Conservation (phyloP, 2,888 invertebrate genomes). For the Chrysodeixis includens region DNA sequence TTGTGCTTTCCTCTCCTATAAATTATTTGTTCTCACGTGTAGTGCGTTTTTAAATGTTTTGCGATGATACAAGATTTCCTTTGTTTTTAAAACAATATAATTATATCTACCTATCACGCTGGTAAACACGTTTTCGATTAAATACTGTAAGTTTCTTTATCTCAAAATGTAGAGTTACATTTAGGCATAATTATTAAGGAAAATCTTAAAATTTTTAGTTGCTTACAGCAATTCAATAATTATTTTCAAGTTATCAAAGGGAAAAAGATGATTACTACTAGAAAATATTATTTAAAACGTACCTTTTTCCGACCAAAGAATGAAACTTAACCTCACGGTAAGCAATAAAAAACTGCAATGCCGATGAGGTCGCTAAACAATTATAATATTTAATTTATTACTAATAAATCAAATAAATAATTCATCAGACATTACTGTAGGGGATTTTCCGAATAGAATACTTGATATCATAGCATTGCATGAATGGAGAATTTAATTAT, state of each 20-base stretch:
- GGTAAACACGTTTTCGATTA: no score
- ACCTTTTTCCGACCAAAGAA: no score
- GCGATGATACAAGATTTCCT: neutral
- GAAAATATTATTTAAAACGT: no score
- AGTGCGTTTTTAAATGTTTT: neutral
- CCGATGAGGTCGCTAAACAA: neutral
- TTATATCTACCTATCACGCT: no score
- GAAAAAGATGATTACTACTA: no score
- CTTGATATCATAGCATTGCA: constrained; percentile 2
- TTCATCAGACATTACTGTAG: neutral
- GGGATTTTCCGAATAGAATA: neutral
- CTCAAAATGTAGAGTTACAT: no score
- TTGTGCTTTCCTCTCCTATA: neutral
- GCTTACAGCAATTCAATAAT: no score
- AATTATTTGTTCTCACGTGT: neutral
- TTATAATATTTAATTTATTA: constrained; percentile 4
- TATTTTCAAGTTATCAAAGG: no score
- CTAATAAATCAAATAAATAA: constrained; percentile 1
- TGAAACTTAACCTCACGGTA: neutral
- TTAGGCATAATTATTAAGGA: no score
- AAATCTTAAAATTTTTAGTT: no score
- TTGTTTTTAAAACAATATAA: neutral
- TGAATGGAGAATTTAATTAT: neutral
- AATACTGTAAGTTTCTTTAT: no score
- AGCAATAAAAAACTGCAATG: neutral